phyloP scores from a whole-genome alignment of 2,113 vertebrate species.

The Eretmochelys imbricata region DNA sequence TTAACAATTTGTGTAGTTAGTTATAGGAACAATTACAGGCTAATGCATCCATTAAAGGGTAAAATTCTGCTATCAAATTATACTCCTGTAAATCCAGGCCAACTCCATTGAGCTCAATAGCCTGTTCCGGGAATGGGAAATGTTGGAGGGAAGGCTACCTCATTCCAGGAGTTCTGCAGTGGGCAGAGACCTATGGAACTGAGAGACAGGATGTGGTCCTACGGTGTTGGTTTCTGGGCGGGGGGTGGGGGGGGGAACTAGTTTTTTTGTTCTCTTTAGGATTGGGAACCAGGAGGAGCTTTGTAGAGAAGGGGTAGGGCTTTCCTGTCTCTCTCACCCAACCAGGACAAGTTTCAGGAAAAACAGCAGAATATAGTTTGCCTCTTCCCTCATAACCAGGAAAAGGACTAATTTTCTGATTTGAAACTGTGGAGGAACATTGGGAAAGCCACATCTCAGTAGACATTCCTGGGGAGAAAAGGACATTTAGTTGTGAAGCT shows the following conservation, averaged over 20 bases:
- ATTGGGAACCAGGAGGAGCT: no score
- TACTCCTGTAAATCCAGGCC: background rate
- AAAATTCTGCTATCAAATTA: background rate
- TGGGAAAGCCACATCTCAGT: background rate
- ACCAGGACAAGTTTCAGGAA: background rate
- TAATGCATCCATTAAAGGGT: background rate
- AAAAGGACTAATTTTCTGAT: background rate
- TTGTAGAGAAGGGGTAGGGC: background rate
- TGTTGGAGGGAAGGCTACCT: background rate
- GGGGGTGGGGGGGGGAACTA: no score
- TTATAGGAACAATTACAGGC: background rate
- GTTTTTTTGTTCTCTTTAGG: background rate
- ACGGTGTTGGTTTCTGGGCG: background rate
- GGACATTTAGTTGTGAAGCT: background rate
- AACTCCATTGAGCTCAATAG: background rate
- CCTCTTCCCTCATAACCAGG: background rate
- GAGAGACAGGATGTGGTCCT: background rate
- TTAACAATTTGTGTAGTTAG: background rate
- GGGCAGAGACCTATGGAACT: background rate
- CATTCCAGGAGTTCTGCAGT: background rate
- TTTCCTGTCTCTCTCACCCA: background rate
- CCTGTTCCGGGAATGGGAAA: background rate
- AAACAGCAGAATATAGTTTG: background rate
- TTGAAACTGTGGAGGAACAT: background rate
- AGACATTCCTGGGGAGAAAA: background rate